Conservation (phyloP, 2,797 vertebrate species). For the Cynopterus sphinx region DNA sequence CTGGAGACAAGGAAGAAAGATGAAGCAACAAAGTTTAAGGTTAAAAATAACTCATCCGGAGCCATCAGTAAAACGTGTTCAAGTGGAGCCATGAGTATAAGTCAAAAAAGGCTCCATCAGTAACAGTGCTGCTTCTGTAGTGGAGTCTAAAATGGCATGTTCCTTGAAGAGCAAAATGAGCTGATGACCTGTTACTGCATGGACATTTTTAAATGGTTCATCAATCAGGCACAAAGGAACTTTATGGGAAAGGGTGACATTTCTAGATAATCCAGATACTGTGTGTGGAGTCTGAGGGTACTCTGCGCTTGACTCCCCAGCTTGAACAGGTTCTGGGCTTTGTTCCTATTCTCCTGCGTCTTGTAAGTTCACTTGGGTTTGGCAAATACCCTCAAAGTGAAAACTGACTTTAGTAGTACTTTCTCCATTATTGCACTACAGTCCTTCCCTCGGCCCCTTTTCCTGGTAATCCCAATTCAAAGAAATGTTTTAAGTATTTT, state of each 20-base stretch:
- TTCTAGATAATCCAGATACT: background rate
- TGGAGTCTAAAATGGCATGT: slow-evolving; percentile 67
- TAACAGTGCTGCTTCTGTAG: slow-evolving; percentile 33
- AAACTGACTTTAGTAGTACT: background rate
- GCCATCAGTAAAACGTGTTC: slow-evolving; percentile 60
- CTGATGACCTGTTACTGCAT: background rate
- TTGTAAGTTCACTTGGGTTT: background rate
- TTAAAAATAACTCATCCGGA: slow-evolving; percentile 54
- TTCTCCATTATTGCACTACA: background rate
- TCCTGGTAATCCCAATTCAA: background rate
- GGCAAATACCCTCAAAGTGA: background rate
- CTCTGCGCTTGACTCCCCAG: background rate
- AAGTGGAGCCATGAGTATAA: slow-evolving; percentile 51
- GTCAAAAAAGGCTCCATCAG: slow-evolving; percentile 57
- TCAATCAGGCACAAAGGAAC: slow-evolving; percentile 21
- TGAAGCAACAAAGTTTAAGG: slow-evolving; percentile 2
- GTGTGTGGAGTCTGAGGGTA: background rate
- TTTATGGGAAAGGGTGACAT: background rate
- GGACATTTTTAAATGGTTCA: slow-evolving; percentile 29
- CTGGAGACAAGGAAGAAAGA: background rate
- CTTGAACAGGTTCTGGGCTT: background rate
- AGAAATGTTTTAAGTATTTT: background rate
- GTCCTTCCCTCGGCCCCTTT: background rate
- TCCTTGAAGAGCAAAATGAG: slow-evolving; percentile 39
- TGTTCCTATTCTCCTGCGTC: background rate